phyloP scores from a whole-genome alignment of 2,797 vertebrate genomes.

The Enteromius anoplus region DNA sequence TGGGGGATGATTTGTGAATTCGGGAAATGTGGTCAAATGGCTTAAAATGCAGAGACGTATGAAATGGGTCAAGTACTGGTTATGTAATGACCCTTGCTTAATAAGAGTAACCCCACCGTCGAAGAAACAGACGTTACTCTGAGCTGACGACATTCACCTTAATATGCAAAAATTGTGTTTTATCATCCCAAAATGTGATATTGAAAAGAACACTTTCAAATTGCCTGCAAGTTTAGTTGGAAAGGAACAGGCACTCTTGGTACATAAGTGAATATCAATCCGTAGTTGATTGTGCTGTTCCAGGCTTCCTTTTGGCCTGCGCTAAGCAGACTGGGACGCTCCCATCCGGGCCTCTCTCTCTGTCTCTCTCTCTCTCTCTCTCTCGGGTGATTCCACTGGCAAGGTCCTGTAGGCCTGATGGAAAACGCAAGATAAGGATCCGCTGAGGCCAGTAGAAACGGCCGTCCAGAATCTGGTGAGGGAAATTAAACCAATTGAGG shows the following conservation, averaged over 20 bases:
- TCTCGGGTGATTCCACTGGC: constrained; percentile 73
- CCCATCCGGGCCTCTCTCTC: constrained; percentile 52
- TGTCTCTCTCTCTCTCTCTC: constrained; percentile 21
- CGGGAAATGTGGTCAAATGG: constrained; percentile 50
- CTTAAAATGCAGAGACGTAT: constrained; percentile 56
- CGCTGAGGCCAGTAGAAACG: constrained; percentile 84
- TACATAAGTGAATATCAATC: constrained; percentile 44
- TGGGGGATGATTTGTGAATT: constrained; percentile 56
- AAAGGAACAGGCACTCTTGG: constrained; percentile 17
- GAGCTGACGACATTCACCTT: neutral
- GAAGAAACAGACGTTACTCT: constrained; percentile 15
- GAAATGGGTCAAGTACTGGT: constrained; percentile 60
- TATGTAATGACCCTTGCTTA: constrained; percentile 58
- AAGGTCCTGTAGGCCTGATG: constrained; percentile 82
- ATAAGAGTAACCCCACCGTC: constrained; percentile 42
- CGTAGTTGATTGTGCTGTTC: constrained; percentile 28
- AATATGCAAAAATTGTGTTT: neutral
- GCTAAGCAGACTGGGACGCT: constrained; percentile 44
- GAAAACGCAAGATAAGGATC: constrained; percentile 87
- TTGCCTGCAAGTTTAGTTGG: neutral
- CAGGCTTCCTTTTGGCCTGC: constrained; percentile 49
- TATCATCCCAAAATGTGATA: neutral
- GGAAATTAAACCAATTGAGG: constrained; percentile 96
- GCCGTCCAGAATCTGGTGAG: constrained; percentile 85
- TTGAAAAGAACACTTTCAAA: neutral